Percentiles rank a stretch among this genome's conserved stretches.
phyloP scores from a whole-genome alignment of 2,113 vertebrate species.

The Macaca mulatta region DNA sequence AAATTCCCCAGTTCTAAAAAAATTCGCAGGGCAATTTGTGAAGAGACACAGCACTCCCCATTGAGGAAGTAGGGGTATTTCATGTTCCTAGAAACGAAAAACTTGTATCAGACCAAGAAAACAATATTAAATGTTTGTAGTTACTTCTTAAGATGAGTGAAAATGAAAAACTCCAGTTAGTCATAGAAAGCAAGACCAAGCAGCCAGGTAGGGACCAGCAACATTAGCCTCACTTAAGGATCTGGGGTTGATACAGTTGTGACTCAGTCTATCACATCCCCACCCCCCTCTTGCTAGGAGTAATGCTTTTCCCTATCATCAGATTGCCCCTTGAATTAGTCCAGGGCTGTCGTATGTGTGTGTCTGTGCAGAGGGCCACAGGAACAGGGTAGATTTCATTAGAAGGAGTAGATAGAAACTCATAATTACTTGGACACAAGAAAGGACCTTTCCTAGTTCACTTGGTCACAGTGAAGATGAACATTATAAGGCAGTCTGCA shows the following conservation, averaged over 20 bases:
- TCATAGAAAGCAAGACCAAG: neutral
- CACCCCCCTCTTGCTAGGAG: fast-evolving
- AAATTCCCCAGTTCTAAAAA: neutral
- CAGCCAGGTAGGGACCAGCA: neutral
- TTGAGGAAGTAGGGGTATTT: neutral
- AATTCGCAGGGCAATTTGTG: neutral
- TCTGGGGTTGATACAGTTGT: neutral
- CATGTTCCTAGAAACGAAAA: neutral
- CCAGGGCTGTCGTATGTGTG: neutral
- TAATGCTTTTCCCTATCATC: neutral
- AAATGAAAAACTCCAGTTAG: neutral
- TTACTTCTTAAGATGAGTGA: neutral
- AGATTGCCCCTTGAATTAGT: neutral
- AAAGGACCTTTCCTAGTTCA: neutral
- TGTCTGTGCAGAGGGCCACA: neutral
- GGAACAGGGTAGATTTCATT: neutral
- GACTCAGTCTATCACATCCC: neutral
- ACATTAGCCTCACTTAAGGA: neutral
- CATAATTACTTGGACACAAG: neutral
- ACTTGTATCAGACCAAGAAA: neutral
- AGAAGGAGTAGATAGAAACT: neutral
- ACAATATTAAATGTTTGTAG: neutral
- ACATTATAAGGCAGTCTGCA: neutral
- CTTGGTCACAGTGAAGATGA: neutral
- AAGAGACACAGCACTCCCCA: neutral